These are phyloP conservation scores for Ceryle rudis DNA, from an alignment of 2,797 vertebrate species.

Conservation along the genomic window DNA sequence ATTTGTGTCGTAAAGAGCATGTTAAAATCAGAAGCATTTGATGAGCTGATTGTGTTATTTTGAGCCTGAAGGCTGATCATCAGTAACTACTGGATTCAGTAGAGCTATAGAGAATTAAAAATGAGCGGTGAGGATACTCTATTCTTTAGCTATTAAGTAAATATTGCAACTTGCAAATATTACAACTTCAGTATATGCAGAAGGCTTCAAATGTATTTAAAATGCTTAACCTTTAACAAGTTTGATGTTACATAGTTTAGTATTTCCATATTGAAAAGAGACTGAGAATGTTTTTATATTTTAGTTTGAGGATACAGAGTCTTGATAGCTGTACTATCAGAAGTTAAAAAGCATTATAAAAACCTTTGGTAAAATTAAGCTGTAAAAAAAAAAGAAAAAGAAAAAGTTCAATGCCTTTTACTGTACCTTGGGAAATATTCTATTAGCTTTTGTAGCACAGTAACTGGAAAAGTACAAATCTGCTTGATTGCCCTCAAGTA, in stretches of 20 bases:
- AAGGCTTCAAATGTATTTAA: not conserved
- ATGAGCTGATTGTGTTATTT: not conserved
- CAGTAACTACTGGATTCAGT: not conserved
- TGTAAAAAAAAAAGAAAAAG: not conserved
- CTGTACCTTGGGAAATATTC: not conserved
- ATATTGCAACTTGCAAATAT: not conserved
- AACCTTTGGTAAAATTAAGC: not conserved
- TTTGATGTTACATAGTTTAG: not conserved
- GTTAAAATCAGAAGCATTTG: not conserved
- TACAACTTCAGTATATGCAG: not conserved
- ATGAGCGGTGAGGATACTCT: not conserved
- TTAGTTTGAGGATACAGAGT: not conserved
- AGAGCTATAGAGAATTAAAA: not conserved
- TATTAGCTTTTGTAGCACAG: not conserved
- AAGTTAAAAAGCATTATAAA: not conserved
- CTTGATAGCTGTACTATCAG: not conserved
- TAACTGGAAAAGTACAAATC: conserved; percentile 4
- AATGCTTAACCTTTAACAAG: not conserved
- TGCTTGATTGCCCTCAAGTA: conserved; percentile 15
- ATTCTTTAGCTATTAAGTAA: not conserved
- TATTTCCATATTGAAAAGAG: not conserved
- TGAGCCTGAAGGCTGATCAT: not conserved
- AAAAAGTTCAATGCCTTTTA: not conserved
- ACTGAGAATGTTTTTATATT: not conserved
- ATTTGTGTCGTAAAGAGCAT: not conserved